Evolutionary conservation across 2,888 invertebrate species (phyloP).

Genomic region (Germaria angustata): DNA sequence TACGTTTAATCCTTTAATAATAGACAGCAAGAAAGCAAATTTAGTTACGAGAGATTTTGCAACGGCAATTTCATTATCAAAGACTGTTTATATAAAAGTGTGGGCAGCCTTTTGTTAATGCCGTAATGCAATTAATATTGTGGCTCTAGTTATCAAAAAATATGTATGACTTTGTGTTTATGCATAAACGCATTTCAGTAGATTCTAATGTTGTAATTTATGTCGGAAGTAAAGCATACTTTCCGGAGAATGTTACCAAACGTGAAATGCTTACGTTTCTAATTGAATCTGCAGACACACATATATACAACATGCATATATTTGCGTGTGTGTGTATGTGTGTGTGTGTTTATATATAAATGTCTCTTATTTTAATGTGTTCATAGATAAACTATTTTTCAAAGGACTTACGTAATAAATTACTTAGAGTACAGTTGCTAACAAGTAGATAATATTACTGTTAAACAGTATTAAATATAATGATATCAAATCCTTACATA

Average conservation of each 20-base stretch:
- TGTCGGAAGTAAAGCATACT: not conserved
- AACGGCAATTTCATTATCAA: not conserved
- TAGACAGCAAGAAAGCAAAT: not conserved
- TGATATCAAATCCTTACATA: no score
- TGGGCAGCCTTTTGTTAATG: constrained; percentile 25
- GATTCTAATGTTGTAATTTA: not conserved
- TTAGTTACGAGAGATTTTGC: not conserved
- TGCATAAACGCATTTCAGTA: not conserved
- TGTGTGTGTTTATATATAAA: no score
- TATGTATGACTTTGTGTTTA: constrained; percentile 34
- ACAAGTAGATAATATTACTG: no score
- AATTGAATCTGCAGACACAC: not conserved
- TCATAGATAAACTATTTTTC: no score
- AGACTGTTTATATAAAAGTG: constrained; percentile 6
- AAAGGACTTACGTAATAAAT: no score
- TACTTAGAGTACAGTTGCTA: no score
- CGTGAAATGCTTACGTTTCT: not conserved
- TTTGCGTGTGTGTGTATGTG: no score
- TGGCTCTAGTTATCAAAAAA: constrained; percentile 57
- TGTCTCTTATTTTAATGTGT: no score
- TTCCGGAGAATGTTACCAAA: not conserved
- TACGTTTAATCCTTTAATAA: constrained; percentile 12
- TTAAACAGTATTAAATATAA: no score
- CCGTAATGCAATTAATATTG: constrained; percentile 48
- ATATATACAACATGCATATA: no score